Evolutionary conservation across 64 coral and sea anemone genomes (phyloP), one percentile per base, ranked within the genome.

Genomic region (Montipora cactus): DNA sequence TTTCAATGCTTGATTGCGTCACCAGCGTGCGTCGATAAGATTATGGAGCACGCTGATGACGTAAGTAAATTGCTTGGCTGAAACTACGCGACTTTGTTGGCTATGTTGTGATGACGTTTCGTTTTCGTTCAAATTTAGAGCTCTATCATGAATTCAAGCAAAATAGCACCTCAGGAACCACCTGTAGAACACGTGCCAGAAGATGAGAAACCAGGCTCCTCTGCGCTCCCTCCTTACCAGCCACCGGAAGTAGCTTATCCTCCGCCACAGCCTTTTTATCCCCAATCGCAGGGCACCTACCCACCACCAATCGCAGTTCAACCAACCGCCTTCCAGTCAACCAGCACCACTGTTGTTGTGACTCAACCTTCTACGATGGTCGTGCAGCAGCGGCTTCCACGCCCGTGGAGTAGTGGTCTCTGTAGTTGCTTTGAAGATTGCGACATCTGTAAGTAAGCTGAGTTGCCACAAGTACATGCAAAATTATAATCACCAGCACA

Each of bases 341-440:
- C 52, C 78, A 80, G 7, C 78, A 47, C 75, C 13, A 78, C 28
- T 21, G 75, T 78, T 28, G 75, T 78, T 45, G 48, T 80, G 47
- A 80, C 55, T 53, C 47, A 80, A 19, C 78, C 47, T 50, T 44
- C 28, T 4, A 13, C 78, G n/a, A 53, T 53, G 47, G 78, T 57
- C 52, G 52, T 57, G 52, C 52, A 12, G 14, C 78, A 18, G 15
- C 23, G 2, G 47, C 5, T 1, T 2, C 78, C 44, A 48, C 78
- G 78, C 7, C 21, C 5, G 78, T 80, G 78, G 78, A 80, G 78
- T 44, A 80, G 46, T 22, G 78, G 78, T 50, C 46, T 80, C 2
- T 80, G 78, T 80, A 37, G 78, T 18, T 80, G 78, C 78, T 80
- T 80, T 52, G 78, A 80, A 13, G 78, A 80, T 47, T 45, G 13